Evolutionary conservation across 2,113 vertebrate species (phyloP), one percentile per base, ranked within the genome.

Genomic region (Microcebus jonahi): DNA sequence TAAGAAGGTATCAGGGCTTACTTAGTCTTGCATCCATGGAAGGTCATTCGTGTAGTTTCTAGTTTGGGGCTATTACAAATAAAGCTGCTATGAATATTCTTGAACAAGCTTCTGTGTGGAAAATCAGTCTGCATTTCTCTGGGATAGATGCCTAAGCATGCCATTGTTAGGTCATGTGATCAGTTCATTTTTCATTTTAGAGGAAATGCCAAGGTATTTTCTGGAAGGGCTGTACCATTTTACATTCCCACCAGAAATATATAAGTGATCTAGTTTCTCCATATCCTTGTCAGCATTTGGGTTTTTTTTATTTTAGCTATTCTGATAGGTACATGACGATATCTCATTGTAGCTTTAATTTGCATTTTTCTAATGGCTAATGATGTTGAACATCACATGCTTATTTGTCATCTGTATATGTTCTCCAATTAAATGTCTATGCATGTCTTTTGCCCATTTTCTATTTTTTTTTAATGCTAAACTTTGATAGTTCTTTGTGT

Each of bases 101-200:
- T 57, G 2, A 25, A 71, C 25, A 75, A 75, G 17, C 48, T 70
- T 95, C 42, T 36, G 8, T 36, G 39, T 86, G 50, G 50, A 88
- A 88, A 88, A 92, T 48, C 8, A 67, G 31, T 73, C 79, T 92
- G 67, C 31, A 23, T 14, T 77, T 91, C 70, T 91, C 23, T 81
- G 87, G 59, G 81, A 83, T 88, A 65, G 90, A 81, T 82, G 76
- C 21, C 10, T 39, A 76, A 82, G 21, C 17, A 29, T 83, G 13
- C 17, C 8, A 29, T 17, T 75, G 9, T 76, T 86, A 34, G 27
- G 39, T 67, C 59, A 53, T n/a, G 23, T 21, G 11, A 14, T 68
- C 68, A 94, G 79, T 29, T 55, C 36, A 87, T 71, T 87, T 73
- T 95, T 85, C 80, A 29, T 68, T 82, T 83, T 20, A 93, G 67